Conservation (phyloP, 2,113 vertebrate species). For the Telmatochromis brachygnathus region DNA sequence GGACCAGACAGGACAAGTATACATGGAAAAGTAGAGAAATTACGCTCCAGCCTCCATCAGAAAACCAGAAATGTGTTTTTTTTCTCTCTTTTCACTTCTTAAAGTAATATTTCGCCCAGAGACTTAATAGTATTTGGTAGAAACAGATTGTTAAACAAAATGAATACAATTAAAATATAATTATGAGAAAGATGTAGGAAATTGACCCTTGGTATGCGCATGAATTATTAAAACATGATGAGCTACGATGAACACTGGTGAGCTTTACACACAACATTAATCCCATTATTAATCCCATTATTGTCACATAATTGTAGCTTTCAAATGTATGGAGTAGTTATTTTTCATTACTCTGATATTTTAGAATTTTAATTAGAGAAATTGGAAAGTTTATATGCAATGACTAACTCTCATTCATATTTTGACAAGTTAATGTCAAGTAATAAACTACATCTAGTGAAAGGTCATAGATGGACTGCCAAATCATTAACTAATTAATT, state of each 20-base stretch:
- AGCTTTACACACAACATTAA: not conserved
- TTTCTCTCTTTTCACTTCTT: not conserved
- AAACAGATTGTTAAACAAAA: fast-evolving
- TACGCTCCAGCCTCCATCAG: fast-evolving
- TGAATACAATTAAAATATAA: fast-evolving
- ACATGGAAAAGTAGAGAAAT: not conserved
- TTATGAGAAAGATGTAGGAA: fast-evolving
- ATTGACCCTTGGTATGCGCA: not conserved
- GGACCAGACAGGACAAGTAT: fast-evolving
- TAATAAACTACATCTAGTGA: not conserved
- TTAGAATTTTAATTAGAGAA: not conserved
- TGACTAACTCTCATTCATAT: fast-evolving
- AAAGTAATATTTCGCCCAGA: fast-evolving
- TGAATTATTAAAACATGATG: not conserved
- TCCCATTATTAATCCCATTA: not conserved
- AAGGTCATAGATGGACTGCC: not conserved
- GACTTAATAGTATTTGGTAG: not conserved
- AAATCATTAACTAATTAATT: not conserved
- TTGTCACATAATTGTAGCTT: fast-evolving
- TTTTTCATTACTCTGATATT: not conserved
- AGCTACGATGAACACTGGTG: not conserved
- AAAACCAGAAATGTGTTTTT: not conserved
- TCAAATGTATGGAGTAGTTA: not conserved
- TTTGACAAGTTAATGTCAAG: not conserved
- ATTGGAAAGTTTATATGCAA: not conserved